phyloP scores from a whole-genome alignment of 2,113 vertebrate species.

The Channa maculata region DNA sequence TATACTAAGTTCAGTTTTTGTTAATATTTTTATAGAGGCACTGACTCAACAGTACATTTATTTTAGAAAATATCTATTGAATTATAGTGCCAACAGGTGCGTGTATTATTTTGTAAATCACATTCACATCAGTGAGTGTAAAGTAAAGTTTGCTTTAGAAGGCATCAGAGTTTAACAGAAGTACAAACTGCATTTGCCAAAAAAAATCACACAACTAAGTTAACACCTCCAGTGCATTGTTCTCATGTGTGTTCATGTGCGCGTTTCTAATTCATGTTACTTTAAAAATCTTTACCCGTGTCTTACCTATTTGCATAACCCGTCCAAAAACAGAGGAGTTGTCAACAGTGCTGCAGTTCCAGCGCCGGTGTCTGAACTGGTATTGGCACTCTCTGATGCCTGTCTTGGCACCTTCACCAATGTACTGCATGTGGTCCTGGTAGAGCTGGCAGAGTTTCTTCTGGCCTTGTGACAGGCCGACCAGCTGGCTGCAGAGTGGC shows the following conservation, averaged over 20 bases:
- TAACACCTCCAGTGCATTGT: too few species aligned
- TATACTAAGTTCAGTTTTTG: too few species aligned
- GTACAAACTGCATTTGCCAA: too few species aligned
- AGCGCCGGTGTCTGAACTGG: slow-evolving; percentile 95
- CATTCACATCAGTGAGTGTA: too few species aligned
- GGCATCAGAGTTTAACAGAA: too few species aligned
- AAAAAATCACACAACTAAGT: too few species aligned
- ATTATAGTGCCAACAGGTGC: too few species aligned
- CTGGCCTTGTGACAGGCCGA: slow-evolving; percentile 95
- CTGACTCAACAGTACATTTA: too few species aligned
- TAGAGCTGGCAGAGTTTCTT: slow-evolving; percentile 97
- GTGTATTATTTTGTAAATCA: too few species aligned
- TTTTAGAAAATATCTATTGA: too few species aligned
- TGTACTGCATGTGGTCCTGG: slow-evolving; percentile 99
- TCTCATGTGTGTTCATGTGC: neutral
- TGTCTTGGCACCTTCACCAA: slow-evolving; percentile 95
- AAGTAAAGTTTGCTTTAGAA: too few species aligned
- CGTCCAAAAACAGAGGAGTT: slow-evolving; percentile 94
- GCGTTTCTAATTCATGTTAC: neutral
- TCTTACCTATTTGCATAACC: slow-evolving; percentile 95
- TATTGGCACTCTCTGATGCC: slow-evolving; percentile 97
- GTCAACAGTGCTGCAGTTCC: slow-evolving; percentile 99
- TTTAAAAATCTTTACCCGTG: neutral
- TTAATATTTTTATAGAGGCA: too few species aligned
- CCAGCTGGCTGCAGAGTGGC: slow-evolving; percentile 97